Conservation (phyloP, 2,797 vertebrate genomes). For the Epinephelus coioides region DNA sequence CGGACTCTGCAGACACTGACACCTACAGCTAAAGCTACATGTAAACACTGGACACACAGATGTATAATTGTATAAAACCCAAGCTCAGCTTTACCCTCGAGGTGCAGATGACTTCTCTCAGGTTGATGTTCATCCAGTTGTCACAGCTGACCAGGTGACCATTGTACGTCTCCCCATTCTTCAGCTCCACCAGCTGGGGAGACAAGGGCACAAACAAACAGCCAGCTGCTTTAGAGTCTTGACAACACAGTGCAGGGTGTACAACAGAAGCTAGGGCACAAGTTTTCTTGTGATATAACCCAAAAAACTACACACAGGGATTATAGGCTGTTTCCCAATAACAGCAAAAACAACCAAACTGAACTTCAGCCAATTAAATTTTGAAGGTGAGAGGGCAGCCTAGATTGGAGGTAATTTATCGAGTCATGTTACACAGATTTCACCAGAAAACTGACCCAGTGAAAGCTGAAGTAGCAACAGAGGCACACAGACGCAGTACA, state of each 20-base stretch:
- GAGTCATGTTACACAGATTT: not conserved
- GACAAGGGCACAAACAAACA: not conserved
- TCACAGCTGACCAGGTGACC: constrained; percentile 99
- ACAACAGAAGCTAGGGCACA: too few species aligned
- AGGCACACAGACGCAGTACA: too few species aligned
- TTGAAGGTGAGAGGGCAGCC: not conserved
- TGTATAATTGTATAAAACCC: not conserved
- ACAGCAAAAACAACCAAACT: not conserved
- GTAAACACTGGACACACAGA: not conserved
- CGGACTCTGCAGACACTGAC: not conserved
- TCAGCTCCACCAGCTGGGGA: constrained; percentile 95
- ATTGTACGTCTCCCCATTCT: constrained; percentile 98
- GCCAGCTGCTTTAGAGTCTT: not conserved
- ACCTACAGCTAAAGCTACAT: not conserved
- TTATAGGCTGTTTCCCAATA: not conserved
- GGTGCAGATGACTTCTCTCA: constrained; percentile 98
- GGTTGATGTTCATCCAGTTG: constrained; percentile 99
- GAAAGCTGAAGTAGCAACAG: too few species aligned
- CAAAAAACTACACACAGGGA: too few species aligned
- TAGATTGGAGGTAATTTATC: not conserved
- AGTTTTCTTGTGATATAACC: too few species aligned
- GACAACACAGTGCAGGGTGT: not conserved
- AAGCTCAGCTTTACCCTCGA: constrained; percentile 89
- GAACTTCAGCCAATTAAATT: not conserved
- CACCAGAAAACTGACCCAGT: not conserved